Evolutionary conservation across 2,888 invertebrate species (phyloP), one percentile per base, ranked within the genome.

Genomic region (Drosophila ustulata): DNA sequence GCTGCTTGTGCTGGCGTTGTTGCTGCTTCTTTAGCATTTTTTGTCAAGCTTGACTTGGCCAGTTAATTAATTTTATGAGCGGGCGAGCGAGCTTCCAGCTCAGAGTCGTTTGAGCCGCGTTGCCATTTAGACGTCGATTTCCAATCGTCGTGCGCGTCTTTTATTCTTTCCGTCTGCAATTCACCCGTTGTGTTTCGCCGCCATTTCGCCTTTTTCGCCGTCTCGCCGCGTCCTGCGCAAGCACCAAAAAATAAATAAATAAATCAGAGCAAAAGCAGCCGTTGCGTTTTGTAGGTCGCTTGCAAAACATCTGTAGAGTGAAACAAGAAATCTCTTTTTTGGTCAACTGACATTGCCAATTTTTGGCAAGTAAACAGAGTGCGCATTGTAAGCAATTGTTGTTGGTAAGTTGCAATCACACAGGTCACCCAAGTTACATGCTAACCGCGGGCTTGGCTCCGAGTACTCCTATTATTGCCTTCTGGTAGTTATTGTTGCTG

Each of bases 31-130:
- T 61, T 57, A 65, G 26, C 47, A 47, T 57, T 47, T 55, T 63
- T 73, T 78, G 85, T 67, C 69, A 85, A 82, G 84, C 88, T 81
- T 69, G 83, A 85, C 70, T 85, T 88, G 88, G 82, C 75, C 71
- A 72, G 75, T 71, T 88, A 85, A 85, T 88, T 88, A 88, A 83
- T 83, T 78, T 82, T 75, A 76, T 73, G 77, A 82, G 79, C 72
- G 70, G 30, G 68, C 52, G 71, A 75, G 62, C 62, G 66, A 58
- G 70, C 64, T 75, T 56, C 59, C 55, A 71, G 34, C 71, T 71
- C 88, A 85, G 79, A 88, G 81, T 67, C 68, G 71, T 72, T 83
- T 85, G 59, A 70, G 52, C 78, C 78, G 86, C 75, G 80, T 75
- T 72, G 73, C 86, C 56, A 80, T 62, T 82, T 78, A 70, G 86